phyloP scores from a whole-genome alignment of 2,888 invertebrate species.

The Mythimna pallens region DNA sequence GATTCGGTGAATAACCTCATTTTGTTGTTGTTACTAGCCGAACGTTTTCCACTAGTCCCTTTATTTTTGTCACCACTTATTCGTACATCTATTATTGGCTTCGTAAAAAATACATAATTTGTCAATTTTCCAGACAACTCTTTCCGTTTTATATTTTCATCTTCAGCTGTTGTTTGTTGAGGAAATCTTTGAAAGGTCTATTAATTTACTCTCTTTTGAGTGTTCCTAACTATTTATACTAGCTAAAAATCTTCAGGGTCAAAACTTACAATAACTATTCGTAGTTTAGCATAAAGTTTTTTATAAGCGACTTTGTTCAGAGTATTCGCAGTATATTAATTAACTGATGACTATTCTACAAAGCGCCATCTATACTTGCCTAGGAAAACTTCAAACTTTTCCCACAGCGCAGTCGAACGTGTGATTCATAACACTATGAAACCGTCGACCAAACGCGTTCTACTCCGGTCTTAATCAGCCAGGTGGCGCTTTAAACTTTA shows the following conservation, averaged over 20 bases:
- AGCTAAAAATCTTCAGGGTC: background rate
- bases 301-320: background rate
- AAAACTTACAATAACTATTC: background rate
- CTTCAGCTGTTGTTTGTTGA: constrained; percentile 49
- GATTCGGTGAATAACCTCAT: constrained; percentile 83
- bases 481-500: constrained; percentile 46
- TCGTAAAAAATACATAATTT: constrained; percentile 74
- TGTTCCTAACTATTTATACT: background rate
- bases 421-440: constrained; percentile 39
- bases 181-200: constrained; percentile 23
- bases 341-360: background rate
- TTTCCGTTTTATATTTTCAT: constrained; percentile 57
- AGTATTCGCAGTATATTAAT: background rate
- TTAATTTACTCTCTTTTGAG: constrained; percentile 36
- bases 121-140: constrained; percentile 71
- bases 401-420: constrained; percentile 1
- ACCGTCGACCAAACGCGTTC: constrained; percentile 23
- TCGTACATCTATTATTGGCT: constrained; percentile 75
- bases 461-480: constrained; percentile 31
- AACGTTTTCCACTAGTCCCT: constrained; percentile 75
- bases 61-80: constrained; percentile 78
- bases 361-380: constrained; percentile 51
- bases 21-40: constrained; percentile 75
- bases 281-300: background rate
- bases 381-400: constrained; percentile 20